Evolutionary conservation across 1,140 invertebrate species (phyloP), one percentile per base, ranked within the genome.

Genomic region (Drosophila pseudoananassae): DNA sequence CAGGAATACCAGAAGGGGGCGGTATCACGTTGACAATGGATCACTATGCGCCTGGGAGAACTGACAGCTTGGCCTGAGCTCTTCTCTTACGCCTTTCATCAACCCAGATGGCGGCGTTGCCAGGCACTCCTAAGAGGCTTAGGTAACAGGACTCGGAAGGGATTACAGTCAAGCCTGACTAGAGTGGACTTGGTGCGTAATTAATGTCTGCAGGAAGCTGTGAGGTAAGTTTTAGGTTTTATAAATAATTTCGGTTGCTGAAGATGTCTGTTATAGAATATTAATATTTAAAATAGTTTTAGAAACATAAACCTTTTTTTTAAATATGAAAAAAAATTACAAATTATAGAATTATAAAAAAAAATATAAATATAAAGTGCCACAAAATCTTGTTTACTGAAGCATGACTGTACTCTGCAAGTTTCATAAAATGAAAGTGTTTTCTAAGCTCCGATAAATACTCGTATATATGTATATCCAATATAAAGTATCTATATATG

Each of bases 11-110:
- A 51, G 14, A 4, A 51, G 33, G 31, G 33, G 31, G 17, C 31
- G 33, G 40, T 17, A 4, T 36, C 15, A 51, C 9, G 47, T 56
- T 46, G 56, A 25, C 53, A 65, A 60, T 43, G 54, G 52, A 78
- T 78, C 53, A 60, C 29, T 58, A 4, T 43, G 20, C 45, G 46
- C 23, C 63, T 33, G 54, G 27, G 38, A 31, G 50, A 3, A 12
- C 15, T 52, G 50, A 17, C 29, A 20, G 50, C 50, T 33, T 12
- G 3, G 33, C 50, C 43, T 46, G 15, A 20, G 15, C 15, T 46
- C 43, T 23, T 10, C 43, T 52, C 50, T 20, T 31, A 12, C 27
- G 12, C 12, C 27, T 43, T 50, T 40, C 40, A 40, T 43, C 49
- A 10, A 7, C 23, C 14, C 1, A 31, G 43, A 43, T 15, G 14